These are phyloP conservation scores for Temnopleurus reevesii DNA, from an alignment of 53 echinoderm and acorn worm species.

Conservation along the genomic window DNA sequence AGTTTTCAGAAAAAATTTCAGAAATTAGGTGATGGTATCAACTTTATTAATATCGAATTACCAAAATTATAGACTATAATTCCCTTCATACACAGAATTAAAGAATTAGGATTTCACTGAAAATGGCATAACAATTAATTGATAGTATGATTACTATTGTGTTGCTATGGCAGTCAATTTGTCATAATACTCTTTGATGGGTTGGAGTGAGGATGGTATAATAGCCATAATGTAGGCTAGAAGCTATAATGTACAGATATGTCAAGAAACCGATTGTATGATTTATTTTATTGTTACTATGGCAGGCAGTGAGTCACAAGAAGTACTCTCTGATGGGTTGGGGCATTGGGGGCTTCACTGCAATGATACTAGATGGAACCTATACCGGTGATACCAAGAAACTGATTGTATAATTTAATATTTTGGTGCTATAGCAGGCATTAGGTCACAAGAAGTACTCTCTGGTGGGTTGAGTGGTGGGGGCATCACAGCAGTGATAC, in stretches of 20 bases:
- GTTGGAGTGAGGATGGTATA: conserved; percentile 93
- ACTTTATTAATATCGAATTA: no score
- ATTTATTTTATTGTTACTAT: neutral
- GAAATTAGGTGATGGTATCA: no score
- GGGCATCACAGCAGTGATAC: conserved; percentile 70
- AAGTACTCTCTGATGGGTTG: conserved; percentile 82
- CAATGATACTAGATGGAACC: conserved; percentile 75
- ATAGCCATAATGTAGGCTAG: conserved; percentile 72
- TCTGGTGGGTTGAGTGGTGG: conserved; percentile 95
- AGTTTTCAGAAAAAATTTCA: no score
- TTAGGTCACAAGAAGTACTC: conserved; percentile 77
- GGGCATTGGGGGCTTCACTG: conserved; percentile 89
- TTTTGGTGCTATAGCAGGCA: conserved; percentile 46
- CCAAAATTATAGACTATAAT: no score
- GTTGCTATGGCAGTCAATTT: no score
- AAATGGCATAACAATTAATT: no score
- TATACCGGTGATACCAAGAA: conserved; percentile 72
- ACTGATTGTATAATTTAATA: conserved; percentile 64
- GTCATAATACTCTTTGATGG: conserved; percentile 67
- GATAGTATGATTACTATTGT: conserved; percentile 52
- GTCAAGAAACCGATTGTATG: conserved; percentile 74
- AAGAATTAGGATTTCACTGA: no score
- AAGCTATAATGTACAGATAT: conserved; percentile 56
- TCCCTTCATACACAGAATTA: no score
- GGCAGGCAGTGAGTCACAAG: conserved; percentile 73